phyloP scores from a whole-genome alignment of 2,888 invertebrate genomes.

The Drosophila demipolita region DNA sequence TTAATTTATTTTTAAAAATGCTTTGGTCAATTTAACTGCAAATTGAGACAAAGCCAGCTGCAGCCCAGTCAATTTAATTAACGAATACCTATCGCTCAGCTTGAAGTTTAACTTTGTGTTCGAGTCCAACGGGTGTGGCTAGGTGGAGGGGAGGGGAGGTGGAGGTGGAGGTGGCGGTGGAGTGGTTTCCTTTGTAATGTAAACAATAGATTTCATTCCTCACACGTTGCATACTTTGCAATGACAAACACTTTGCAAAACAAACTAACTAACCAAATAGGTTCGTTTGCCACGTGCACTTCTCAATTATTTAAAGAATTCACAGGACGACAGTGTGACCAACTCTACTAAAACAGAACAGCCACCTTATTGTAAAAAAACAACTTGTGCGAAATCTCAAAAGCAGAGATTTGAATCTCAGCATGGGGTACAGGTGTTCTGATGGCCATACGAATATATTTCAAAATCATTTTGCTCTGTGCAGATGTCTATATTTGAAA shows the following conservation, averaged over 20 bases:
- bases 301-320: conserved; percentile 19
- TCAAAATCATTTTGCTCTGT: background rate
- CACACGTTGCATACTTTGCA: conserved; percentile 22
- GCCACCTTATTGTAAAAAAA: conserved; percentile 1
- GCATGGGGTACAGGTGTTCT: background rate
- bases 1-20: conserved; percentile 73
- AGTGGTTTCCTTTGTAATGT: conserved; percentile 25
- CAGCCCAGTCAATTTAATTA: conserved; percentile 51
- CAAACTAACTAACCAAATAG: conserved; percentile 24
- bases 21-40: conserved; percentile 69
- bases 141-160: background rate
- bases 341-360: background rate
- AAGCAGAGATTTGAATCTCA: background rate
- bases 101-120: conserved; percentile 30
- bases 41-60: conserved; percentile 69
- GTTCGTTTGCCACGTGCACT: conserved; percentile 14
- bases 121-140: background rate
- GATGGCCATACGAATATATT: background rate
- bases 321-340: conserved; percentile 3
- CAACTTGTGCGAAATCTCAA: background rate
- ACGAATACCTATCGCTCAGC: conserved; percentile 18
- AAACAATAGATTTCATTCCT: conserved; percentile 45
- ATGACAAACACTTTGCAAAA: conserved; percentile 29
- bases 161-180: background rate
- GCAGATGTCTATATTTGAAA: background rate